Base-by-base conservation (phyloP, 2,888 invertebrate species). In the Desoria tigrina region DNA sequence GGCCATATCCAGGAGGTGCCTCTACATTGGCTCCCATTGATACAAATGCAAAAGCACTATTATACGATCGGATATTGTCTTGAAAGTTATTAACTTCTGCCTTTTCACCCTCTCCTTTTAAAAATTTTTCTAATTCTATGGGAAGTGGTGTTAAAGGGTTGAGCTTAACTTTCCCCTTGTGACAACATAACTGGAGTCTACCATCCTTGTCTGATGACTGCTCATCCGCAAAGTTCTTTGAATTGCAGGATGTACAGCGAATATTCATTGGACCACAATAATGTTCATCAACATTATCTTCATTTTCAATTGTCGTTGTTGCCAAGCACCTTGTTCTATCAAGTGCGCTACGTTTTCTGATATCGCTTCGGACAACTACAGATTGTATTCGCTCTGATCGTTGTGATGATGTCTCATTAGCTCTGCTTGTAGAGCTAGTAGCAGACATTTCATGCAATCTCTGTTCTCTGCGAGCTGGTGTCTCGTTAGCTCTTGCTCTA, bases 1-100 rank as follows among this genome's bases (percentile, higher is more conserved):
- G 51, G 49, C 71, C 42, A 67, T 64, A 18, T 7, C 51, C 28
- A 39, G 65, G 50, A 26, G 62, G 56, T 23, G 63, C 2, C 21
- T 18, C 42, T 26, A 60, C 55, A 56, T 27, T 37, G 59, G 67
- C 55, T 61, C 68, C 69, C 63, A 76, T 67, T 2, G 77, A 76
- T n/a, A 69, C 72, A 54, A 76, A 72, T 9, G 74, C 69, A 2
- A 71, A 32, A 7, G 69, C 57, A 37, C 66, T 70, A 42, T 74
- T 73, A 42, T 59, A 72, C 9, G 27, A 59, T 28, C 65, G 21
- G n/a, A 71, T 72, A 28, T 69, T 69, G 14, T 42, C 39, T 32
- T 24, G 55, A 45, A 37, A 56, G 14, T 49, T 32, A 6, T 45
- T 45, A 1, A 54, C 51, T 28, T 66, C n/a, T 1, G 54, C 51